These are phyloP conservation scores for Parelbella ahira DNA, from an alignment of 2,888 invertebrate species.

Conservation along the genomic window DNA sequence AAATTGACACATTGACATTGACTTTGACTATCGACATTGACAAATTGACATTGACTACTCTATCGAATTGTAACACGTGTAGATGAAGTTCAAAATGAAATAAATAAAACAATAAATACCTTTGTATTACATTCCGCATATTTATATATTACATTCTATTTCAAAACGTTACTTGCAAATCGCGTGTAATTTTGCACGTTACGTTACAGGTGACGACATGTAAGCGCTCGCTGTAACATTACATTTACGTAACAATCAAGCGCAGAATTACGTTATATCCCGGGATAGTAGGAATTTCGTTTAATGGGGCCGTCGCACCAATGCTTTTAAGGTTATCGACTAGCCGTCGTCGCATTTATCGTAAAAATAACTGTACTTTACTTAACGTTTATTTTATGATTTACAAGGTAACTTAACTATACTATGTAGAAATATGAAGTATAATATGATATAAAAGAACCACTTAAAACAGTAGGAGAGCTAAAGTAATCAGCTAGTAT, in stretches of 20 bases:
- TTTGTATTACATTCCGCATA: no score
- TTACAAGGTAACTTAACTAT: no score
- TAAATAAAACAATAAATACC: no score
- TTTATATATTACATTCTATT: slow-evolving; percentile 11
- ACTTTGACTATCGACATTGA: no score
- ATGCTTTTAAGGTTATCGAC: slow-evolving; percentile 46
- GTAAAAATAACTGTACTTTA: slow-evolving; percentile 12
- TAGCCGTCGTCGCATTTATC: slow-evolving; percentile 26
- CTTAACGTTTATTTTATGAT: slow-evolving; percentile 14
- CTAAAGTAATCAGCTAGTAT: no score
- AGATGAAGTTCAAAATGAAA: no score
- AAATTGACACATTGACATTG: no score
- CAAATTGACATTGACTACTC: no score
- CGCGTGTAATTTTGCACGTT: slow-evolving; percentile 9
- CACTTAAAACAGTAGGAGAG: no score
- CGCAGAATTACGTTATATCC: slow-evolving; percentile 19
- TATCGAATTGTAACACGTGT: no score
- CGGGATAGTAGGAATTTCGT: slow-evolving; percentile 10
- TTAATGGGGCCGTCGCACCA: slow-evolving; percentile 28
- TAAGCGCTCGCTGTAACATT: slow-evolving; percentile 4
- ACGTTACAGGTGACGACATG: slow-evolving; percentile 13
- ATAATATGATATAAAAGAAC: no score
- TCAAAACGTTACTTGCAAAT: slow-evolving; percentile 2
- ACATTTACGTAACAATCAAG: slow-evolving; percentile 14
- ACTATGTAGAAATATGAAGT: no score